Conservation (phyloP, 2,888 invertebrate species). For the Volucella bombylans region DNA sequence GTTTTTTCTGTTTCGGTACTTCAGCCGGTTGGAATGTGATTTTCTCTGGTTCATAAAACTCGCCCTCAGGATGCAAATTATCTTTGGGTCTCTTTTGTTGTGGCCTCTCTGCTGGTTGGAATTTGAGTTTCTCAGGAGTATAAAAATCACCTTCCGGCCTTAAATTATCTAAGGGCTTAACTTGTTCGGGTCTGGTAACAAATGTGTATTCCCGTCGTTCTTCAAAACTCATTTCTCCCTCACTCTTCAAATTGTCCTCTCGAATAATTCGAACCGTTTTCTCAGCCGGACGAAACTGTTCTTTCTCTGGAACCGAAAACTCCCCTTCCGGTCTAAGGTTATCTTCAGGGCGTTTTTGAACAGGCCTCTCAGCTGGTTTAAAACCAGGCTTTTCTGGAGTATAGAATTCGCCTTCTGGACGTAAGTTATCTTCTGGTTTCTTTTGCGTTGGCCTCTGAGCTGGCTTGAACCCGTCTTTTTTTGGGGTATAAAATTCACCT, state of each 20-base stretch:
- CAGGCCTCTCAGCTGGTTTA: constrained; percentile 81
- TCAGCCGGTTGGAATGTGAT: too few relatives aligned
- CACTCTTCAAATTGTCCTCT: constrained; percentile 82
- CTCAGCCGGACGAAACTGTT: constrained; percentile 83
- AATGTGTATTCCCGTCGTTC: too few relatives aligned
- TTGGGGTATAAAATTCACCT: constrained; percentile 81
- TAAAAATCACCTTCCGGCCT: too few relatives aligned
- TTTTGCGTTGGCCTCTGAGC: constrained; percentile 83
- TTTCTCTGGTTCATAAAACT: too few relatives aligned
- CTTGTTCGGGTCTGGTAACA: too few relatives aligned
- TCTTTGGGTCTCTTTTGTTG: too few relatives aligned
- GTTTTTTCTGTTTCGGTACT: too few relatives aligned
- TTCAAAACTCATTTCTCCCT: constrained; percentile 79
- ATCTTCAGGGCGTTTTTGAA: constrained; percentile 82
- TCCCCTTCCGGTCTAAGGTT: constrained; percentile 85
- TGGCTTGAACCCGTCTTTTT: constrained; percentile 81
- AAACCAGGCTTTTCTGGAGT: constrained; percentile 75
- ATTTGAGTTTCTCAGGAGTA: too few relatives aligned
- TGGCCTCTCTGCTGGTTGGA: too few relatives aligned
- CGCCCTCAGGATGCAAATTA: too few relatives aligned
- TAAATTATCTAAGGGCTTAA: too few relatives aligned
- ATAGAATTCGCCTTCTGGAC: constrained; percentile 84
- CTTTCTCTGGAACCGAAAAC: constrained; percentile 82
- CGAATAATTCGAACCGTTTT: constrained; percentile 83
- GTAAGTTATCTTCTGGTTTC: constrained; percentile 83